Percentiles rank a stretch among this genome's conserved stretches.
Conservation (phyloP, 2,113 vertebrate genomes). For the Hystrix brachyura region DNA sequence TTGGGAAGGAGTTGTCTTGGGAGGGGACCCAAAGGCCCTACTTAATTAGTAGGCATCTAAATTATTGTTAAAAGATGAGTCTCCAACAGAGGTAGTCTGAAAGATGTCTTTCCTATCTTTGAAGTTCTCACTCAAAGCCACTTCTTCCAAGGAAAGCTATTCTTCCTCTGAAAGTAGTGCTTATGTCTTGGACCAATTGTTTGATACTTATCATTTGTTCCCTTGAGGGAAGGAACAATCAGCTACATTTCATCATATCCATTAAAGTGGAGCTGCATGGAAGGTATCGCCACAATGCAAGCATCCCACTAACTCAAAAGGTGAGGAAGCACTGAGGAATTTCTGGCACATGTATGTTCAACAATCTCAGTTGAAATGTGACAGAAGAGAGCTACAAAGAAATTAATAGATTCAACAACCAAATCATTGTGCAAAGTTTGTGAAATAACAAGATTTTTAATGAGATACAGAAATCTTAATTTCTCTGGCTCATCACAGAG, state of each 20-base stretch:
- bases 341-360: not conserved
- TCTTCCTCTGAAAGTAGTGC: not conserved
- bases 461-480: not conserved
- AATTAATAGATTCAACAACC: not conserved
- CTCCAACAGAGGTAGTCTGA: not conserved
- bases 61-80: not conserved
- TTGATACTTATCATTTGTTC: not conserved
- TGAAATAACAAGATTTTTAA: not conserved
- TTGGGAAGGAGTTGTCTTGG: not conserved
- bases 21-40: not conserved
- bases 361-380: not conserved
- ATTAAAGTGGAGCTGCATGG: not conserved
- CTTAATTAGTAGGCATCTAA: not conserved
- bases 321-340: not conserved
- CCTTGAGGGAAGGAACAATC: not conserved
- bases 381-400: not conserved
- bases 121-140: conserved; percentile 10
- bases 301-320: not conserved
- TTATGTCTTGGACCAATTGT: not conserved
- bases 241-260: not conserved
- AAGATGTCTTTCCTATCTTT: not conserved
- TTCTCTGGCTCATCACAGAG: not conserved
- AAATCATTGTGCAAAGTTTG: conserved; percentile 8
- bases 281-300: not conserved
- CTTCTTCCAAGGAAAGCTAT: not conserved